phyloP scores from a whole-genome alignment of 2,888 invertebrate genomes.

The Emesis russula region DNA sequence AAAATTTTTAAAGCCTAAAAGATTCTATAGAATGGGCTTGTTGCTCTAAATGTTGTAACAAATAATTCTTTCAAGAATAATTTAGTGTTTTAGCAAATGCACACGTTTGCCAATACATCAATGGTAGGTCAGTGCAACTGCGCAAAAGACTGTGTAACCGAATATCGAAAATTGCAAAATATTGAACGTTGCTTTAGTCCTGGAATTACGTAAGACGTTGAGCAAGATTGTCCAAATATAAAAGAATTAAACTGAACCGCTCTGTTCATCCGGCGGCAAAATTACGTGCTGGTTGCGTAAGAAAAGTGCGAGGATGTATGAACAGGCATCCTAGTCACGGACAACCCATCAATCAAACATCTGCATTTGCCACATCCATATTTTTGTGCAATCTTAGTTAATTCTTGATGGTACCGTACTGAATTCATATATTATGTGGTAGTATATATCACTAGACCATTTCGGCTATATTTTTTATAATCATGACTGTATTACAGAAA shows the following conservation, averaged over 20 bases:
- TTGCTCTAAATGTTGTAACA: neutral
- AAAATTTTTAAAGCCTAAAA: too few relatives aligned
- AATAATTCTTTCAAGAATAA: neutral
- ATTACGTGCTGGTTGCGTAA: conserved; percentile 92
- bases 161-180: conserved; percentile 94
- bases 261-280: conserved; percentile 91
- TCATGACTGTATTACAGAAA: too few relatives aligned
- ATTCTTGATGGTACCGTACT: too few relatives aligned
- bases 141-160: conserved; percentile 92
- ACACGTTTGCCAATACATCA: conserved; percentile 57
- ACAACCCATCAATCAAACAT: conserved; percentile 5
- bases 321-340: conserved; percentile 27
- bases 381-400: neutral
- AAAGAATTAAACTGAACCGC: conserved; percentile 92
- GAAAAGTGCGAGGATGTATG: conserved; percentile 91
- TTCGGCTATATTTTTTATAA: too few relatives aligned
- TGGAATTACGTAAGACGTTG: conserved; percentile 94
- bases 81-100: conserved; percentile 9
- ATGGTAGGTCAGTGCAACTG: conserved; percentile 91
- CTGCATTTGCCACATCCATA: conserved; percentile 2
- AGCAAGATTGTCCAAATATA: conserved; percentile 93
- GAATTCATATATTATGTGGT: too few relatives aligned
- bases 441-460: too few relatives aligned
- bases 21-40: neutral
- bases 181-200: conserved; percentile 93